These are phyloP conservation scores for Calliopum simillimum DNA, from an alignment of 2,888 invertebrate species.

Conservation along the genomic window DNA sequence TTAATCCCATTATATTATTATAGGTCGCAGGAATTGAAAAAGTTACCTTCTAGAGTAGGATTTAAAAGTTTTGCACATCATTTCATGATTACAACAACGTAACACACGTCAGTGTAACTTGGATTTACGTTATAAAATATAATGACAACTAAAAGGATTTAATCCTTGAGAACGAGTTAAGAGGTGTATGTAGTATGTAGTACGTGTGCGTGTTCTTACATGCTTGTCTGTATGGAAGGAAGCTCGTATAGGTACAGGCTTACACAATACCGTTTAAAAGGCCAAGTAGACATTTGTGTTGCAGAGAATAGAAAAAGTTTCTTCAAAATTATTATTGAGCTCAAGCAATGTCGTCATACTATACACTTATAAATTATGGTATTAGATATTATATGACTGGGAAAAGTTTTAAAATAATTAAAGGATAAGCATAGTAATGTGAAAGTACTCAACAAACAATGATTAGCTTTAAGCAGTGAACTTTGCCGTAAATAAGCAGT, in stretches of 20 bases:
- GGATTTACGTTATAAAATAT: slow-evolving; percentile 17
- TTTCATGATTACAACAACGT: slow-evolving; percentile 17
- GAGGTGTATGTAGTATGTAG: not conserved
- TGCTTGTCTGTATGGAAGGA: not conserved
- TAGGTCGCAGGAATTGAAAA: slow-evolving; percentile 47
- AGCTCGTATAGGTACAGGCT: not conserved
- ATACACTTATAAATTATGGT: not conserved
- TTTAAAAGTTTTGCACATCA: slow-evolving; percentile 36
- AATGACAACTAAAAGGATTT: slow-evolving; percentile 13
- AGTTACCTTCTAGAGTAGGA: slow-evolving; percentile 42
- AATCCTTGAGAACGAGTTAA: not conserved
- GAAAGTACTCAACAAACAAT: too few relatives aligned
- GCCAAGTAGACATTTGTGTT: not conserved
- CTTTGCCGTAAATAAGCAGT: too few relatives aligned
- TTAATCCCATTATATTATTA: slow-evolving; percentile 58
- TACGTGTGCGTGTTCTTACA: not conserved
- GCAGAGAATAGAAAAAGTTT: not conserved
- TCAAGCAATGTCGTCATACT: slow-evolving; percentile 4
- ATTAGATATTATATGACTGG: too few relatives aligned
- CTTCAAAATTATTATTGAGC: slow-evolving; percentile 8
- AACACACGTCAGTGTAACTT: not conserved
- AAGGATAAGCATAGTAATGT: too few relatives aligned
- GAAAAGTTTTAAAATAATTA: too few relatives aligned
- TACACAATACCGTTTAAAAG: not conserved
- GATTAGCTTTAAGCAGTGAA: too few relatives aligned